A percentile compares a stretch with the other conserved stretches of the same genome.
These are phyloP conservation scores for Gallinago nigripennis DNA, from an alignment of 2,797 vertebrate genomes.

Conservation along the genomic window DNA sequence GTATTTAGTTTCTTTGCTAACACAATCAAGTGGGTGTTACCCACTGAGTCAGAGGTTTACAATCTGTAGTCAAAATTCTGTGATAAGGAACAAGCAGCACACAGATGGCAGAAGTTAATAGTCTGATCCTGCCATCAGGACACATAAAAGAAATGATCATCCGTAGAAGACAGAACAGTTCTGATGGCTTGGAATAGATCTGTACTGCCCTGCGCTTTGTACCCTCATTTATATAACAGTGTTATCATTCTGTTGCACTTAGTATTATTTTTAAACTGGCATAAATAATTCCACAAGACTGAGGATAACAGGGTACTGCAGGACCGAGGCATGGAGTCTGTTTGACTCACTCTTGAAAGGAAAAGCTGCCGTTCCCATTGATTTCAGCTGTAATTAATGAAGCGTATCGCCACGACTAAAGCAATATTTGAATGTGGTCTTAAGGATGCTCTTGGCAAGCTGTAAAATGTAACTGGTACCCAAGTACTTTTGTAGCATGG, in stretches of 20 bases:
- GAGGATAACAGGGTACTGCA: not conserved
- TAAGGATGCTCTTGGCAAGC: not conserved
- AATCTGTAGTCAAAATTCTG: not conserved
- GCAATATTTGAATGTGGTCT: not conserved
- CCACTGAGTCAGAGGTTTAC: not conserved
- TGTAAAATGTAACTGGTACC: not conserved
- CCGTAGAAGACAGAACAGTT: not conserved
- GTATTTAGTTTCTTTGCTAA: not conserved
- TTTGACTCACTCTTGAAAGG: not conserved
- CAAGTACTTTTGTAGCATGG: not conserved
- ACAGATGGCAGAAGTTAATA: slow-evolving; percentile 33
- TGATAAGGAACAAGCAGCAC: not conserved
- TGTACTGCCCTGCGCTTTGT: not conserved
- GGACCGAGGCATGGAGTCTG: not conserved
- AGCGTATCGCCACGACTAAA: not conserved
- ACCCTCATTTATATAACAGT: not conserved
- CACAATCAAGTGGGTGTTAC: not conserved
- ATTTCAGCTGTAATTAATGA: not conserved
- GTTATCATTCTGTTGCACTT: not conserved
- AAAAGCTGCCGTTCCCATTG: not conserved
- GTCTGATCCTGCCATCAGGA: not conserved
- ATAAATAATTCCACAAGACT: not conserved
- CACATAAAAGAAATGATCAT: not conserved
- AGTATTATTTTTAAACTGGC: not conserved
- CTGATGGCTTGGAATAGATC: not conserved